A percentile compares a stretch with the other conserved stretches of the same genome.
Conservation (phyloP, 2,888 invertebrate species). For the Zelleria hepariella region DNA sequence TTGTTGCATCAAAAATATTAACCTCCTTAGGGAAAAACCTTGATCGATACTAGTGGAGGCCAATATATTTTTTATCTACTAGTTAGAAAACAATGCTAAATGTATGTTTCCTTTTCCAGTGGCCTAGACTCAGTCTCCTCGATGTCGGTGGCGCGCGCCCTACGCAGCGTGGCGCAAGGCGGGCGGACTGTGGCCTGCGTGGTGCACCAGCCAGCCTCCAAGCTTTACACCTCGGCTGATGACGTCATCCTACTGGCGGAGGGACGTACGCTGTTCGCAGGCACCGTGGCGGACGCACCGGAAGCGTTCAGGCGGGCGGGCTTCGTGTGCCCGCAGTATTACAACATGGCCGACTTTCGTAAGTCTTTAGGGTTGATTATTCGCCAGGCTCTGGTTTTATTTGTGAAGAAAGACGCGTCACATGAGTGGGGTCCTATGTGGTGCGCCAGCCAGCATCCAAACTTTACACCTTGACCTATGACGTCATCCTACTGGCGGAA, state of each 20-base stretch:
- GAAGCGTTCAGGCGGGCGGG: conserved; percentile 72
- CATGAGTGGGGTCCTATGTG: no score
- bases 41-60: no score
- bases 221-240: conserved; percentile 80
- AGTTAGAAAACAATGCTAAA: no score
- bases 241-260: conserved; percentile 78
- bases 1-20: no score
- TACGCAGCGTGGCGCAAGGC: conserved; percentile 73
- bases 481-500: conserved; percentile 77
- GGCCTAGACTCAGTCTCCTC: conserved; percentile 78
- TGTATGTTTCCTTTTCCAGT: conserved; percentile 33
- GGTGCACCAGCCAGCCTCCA: conserved; percentile 86
- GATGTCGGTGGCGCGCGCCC: conserved; percentile 74
- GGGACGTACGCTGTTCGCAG: conserved; percentile 79
- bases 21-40: no score
- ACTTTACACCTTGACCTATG: conserved; percentile 80
- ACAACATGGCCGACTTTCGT: conserved; percentile 86
- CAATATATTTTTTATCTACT: no score
- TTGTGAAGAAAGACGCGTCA: no score
- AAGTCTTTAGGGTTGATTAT: conserved; percentile 26
- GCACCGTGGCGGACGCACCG: conserved; percentile 73
- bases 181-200: conserved; percentile 82
- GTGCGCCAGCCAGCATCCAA: conserved; percentile 86
- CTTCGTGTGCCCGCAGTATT: conserved; percentile 79
- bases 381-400: no score